Base-by-base conservation (phyloP, 2,113 vertebrate genomes). In the Anseranas semipalmata region DNA sequence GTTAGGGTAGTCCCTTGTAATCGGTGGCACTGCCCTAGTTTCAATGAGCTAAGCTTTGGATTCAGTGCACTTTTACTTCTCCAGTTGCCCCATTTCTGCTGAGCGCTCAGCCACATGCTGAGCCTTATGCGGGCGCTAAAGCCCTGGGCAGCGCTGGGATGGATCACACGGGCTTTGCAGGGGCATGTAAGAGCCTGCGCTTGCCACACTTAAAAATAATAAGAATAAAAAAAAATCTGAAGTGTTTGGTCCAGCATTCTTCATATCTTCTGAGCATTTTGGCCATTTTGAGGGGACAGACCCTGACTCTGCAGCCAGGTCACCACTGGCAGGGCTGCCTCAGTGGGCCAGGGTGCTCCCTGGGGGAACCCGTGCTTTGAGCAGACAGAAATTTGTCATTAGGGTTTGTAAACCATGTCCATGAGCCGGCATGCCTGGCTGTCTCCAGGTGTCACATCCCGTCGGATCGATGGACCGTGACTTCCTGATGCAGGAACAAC, bases 401-500 rank as follows among this genome's bases (percentile, higher is more conserved):
- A 35, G 32, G 27, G 25, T 59, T 94, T 95, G 78, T 75, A 79
- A 84, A 30, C 66, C 68, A 46, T 77, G 74, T 24, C 89, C 20
- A 6, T 0, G 0, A 89, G 80, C 66, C 9, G 3, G 33, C 32
- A 10, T 25, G 55, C 58, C 50, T 67, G 82, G 35, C 53, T 63
- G 41, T 87, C 58, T 85, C 1, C 0, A 59, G 80, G 21, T 91
- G 66, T 91, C 93, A 91, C 85, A 78, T 76, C 18, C 0, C 1
- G 12, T 83, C 78, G 59, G 75, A 74, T 67, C 19, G 14, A 90
- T 9, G 60, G 65, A 25, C 35, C 78, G 58, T 78, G 94, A 71
- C 86, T 62, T 94, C 86, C 91, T 95, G 92, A 86, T 93, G 96
- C 85, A 37, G 30, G 93, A 96, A 90, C 83, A 96, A 89, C 81